These are phyloP conservation scores for Melanotaenia maccullochi DNA, from an alignment of 2,797 vertebrate genomes.

Conservation along the genomic window DNA sequence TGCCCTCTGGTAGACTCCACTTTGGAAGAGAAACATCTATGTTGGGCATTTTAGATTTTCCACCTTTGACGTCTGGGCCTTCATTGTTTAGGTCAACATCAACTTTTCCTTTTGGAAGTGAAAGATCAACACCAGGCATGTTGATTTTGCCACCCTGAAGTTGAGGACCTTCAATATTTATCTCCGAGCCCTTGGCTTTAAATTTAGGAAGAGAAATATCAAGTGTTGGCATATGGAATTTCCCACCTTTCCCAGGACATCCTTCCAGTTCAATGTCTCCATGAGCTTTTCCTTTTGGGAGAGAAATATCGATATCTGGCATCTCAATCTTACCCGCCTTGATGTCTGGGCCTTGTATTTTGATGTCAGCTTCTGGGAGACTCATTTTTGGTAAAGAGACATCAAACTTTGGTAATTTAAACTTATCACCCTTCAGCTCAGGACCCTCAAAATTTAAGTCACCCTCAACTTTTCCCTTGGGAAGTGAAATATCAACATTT, in stretches of 20 bases:
- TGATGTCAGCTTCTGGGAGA: constrained; percentile 57
- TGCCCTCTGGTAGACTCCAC: background rate
- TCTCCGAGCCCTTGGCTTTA: constrained; percentile 35
- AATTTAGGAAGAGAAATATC: constrained; percentile 50
- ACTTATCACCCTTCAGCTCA: constrained; percentile 40
- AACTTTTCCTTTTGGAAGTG: constrained; percentile 44
- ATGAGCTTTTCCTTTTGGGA: constrained; percentile 61
- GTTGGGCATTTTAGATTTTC: constrained; percentile 43
- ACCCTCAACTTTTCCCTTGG: constrained; percentile 49
- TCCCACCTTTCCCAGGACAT: constrained; percentile 20
- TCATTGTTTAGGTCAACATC: constrained; percentile 31
- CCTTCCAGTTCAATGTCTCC: constrained; percentile 59
- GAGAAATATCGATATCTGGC: constrained; percentile 43
- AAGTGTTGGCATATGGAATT: constrained; percentile 38
- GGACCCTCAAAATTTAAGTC: constrained; percentile 55
- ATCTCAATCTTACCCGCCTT: constrained; percentile 41
- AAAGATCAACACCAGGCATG: constrained; percentile 27
- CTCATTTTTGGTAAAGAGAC: constrained; percentile 59
- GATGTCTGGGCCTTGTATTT: constrained; percentile 44
- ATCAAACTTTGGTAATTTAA: constrained; percentile 62
- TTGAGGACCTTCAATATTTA: constrained; percentile 42
- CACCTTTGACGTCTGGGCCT: constrained; percentile 42
- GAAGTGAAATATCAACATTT: constrained; percentile 41
- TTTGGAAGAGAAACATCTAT: constrained; percentile 64
- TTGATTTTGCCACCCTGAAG: constrained; percentile 45